Percentiles rank a stretch among this genome's conserved stretches.
These are phyloP conservation scores for Drosophila fuyamai DNA, from an alignment of 1,140 invertebrate species.

Conservation along the genomic window DNA sequence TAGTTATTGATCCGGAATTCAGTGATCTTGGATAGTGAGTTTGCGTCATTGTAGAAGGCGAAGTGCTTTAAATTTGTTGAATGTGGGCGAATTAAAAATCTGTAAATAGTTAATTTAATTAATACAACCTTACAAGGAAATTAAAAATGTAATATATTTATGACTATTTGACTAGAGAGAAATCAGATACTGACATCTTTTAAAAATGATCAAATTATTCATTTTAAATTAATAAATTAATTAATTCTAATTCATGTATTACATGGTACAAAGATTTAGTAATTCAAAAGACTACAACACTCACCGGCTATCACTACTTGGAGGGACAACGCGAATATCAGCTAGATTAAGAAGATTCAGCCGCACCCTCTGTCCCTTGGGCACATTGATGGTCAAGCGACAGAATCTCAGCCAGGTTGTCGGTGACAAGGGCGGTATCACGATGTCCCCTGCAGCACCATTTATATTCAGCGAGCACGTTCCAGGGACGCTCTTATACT, in stretches of 20 bases:
- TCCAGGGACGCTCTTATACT: conserved; percentile 21
- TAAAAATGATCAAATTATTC: too few relatives aligned
- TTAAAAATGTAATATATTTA: background rate
- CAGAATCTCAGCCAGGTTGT: conserved; percentile 84
- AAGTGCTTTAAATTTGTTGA: conserved; percentile 4
- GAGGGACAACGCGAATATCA: conserved; percentile 6
- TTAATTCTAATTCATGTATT: too few relatives aligned
- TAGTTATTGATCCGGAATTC: conserved; percentile 32
- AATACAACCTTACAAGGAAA: background rate
- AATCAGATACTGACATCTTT: too few relatives aligned
- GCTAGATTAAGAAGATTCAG: conserved; percentile 79
- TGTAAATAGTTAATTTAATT: background rate
- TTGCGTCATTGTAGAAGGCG: conserved; percentile 54
- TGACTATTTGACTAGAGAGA: too few relatives aligned
- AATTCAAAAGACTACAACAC: background rate
- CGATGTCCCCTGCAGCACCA: conserved; percentile 44
- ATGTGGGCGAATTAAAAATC: background rate
- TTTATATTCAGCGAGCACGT: conserved; percentile 37
- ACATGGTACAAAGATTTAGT: too few relatives aligned
- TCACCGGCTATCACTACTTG: conserved; percentile 10
- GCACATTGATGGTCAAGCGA: conserved; percentile 90
- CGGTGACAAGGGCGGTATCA: background rate
- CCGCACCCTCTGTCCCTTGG: conserved; percentile 87
- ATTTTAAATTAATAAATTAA: too few relatives aligned
- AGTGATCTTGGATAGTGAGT: conserved; percentile 40